These are phyloP conservation scores for Clangula hyemalis DNA, from an alignment of 2,797 vertebrate species.

Conservation along the genomic window DNA sequence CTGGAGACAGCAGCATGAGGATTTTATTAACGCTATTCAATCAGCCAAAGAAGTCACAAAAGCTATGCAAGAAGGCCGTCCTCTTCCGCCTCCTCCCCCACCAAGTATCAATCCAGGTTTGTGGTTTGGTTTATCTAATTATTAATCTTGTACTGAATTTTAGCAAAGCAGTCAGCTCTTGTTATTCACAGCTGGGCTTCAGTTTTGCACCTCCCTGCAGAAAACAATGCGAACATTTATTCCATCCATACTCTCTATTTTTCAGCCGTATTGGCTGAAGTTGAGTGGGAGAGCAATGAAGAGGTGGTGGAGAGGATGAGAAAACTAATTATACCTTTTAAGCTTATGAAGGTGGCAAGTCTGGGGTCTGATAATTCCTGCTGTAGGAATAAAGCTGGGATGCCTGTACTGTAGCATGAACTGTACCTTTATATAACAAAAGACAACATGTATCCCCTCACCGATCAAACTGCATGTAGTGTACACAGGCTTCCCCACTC, in stretches of 20 bases:
- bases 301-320: background rate
- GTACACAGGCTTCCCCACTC: background rate
- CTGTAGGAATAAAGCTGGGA: background rate
- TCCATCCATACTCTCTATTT: background rate
- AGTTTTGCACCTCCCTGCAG: background rate
- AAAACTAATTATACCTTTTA: background rate
- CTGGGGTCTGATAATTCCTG: background rate
- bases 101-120: conserved; percentile 65
- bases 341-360: background rate
- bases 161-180: background rate
- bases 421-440: background rate
- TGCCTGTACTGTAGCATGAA: background rate
- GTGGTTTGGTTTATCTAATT: background rate
- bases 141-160: background rate
- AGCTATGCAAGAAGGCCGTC: conserved; percentile 55
- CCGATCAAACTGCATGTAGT: background rate
- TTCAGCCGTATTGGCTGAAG: background rate
- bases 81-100: conserved; percentile 47
- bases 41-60: conserved; percentile 55
- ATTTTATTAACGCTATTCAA: conserved; percentile 62
- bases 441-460: background rate
- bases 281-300: background rate
- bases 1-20: conserved; percentile 72
- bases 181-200: background rate
- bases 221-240: background rate